These are phyloP conservation scores for Pluvianellus socialis DNA, from an alignment of 2,113 vertebrate species.

Conservation along the genomic window DNA sequence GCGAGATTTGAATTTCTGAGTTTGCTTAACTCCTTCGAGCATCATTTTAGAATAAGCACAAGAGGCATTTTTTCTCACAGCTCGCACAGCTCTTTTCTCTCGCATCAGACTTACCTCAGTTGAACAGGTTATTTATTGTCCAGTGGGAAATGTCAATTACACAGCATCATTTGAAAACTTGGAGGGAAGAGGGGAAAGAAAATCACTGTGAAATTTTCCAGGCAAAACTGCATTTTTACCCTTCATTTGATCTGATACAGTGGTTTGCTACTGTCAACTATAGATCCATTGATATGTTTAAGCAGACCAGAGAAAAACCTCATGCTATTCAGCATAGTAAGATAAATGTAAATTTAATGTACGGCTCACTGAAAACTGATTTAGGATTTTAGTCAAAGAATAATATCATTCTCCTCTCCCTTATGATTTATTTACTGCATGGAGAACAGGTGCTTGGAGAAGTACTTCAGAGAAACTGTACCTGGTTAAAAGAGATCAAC, in stretches of 20 bases:
- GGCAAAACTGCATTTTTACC: constrained; percentile 32
- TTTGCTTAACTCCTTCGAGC: constrained; percentile 45
- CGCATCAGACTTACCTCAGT: neutral
- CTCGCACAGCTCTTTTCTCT: neutral
- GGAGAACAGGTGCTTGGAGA: neutral
- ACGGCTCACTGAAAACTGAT: neutral
- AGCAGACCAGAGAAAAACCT: neutral
- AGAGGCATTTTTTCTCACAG: constrained; percentile 31
- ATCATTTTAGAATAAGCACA: constrained; percentile 34
- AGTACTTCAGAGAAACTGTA: neutral
- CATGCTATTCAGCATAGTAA: neutral
- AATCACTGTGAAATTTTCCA: constrained; percentile 8
- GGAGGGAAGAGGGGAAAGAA: neutral
- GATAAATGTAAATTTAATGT: constrained; percentile 3
- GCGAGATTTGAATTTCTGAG: neutral
- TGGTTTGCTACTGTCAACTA: constrained; percentile 23
- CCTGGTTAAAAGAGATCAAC: neutral
- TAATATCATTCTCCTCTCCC: neutral
- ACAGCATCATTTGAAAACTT: constrained; percentile 5
- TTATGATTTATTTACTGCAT: neutral
- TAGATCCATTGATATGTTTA: neutral
- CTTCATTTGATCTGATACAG: constrained; percentile 33
- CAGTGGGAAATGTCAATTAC: constrained; percentile 2
- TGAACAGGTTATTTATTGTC: constrained; percentile 33
- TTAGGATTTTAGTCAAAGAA: neutral